A percentile compares a stretch with the other conserved stretches of the same genome.
Conservation (phyloP, 1,140 invertebrate genomes). For the Nomia melanderi region DNA sequence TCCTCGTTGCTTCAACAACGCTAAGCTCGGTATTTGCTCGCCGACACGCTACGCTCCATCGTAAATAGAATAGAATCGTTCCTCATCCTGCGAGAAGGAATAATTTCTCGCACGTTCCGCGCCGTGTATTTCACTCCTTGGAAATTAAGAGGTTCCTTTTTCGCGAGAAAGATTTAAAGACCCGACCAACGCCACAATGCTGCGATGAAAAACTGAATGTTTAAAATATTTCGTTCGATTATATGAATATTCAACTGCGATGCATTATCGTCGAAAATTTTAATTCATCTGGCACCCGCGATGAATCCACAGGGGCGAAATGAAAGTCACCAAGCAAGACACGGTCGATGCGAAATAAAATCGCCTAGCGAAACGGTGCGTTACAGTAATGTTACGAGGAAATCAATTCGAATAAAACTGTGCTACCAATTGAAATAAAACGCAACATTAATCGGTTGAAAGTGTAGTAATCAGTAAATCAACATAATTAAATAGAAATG, state of each 20-base stretch:
- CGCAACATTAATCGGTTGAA: too few species aligned
- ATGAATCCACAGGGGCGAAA: too few species aligned
- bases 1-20: background rate
- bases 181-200: background rate
- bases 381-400: background rate
- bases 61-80: background rate
- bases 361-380: background rate
- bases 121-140: background rate
- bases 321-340: too few species aligned
- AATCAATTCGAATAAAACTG: background rate
- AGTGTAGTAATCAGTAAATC: too few species aligned
- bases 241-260: constrained; percentile 29
- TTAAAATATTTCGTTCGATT: constrained; percentile 14
- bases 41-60: background rate
- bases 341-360: background rate
- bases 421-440: too few species aligned
- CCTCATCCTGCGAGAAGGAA: background rate
- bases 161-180: background rate
- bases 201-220: background rate
- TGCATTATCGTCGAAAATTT: constrained; percentile 22
- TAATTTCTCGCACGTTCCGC: background rate
- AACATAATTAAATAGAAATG: too few species aligned
- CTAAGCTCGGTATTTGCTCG: background rate
- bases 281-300: background rate
- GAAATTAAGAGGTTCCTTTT: background rate